A percentile compares a stretch with the other conserved stretches of the same genome.
phyloP scores from a whole-genome alignment of 2,888 invertebrate genomes.

The Xestia rhomboidea region DNA sequence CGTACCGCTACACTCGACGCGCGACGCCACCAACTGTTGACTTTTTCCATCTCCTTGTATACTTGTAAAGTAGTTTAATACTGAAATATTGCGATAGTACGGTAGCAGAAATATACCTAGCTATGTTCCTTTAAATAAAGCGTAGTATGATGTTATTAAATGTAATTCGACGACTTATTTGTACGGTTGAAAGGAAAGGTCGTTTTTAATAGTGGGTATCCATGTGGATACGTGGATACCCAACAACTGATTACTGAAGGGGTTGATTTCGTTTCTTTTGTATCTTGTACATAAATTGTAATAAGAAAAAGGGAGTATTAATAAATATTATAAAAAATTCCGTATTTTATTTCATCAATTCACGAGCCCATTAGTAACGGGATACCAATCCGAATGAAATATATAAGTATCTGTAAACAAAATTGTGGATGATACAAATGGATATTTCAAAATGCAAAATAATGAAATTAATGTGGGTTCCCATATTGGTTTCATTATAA shows the following conservation, averaged over 20 bases:
- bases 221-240: constrained; percentile 46
- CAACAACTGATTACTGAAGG: constrained; percentile 61
- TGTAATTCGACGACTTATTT: constrained; percentile 80
- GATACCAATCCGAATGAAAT: constrained; percentile 1
- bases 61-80: constrained; percentile 85
- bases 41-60: constrained; percentile 81
- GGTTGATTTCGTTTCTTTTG: constrained; percentile 74
- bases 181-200: constrained; percentile 69
- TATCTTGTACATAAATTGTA: constrained; percentile 89
- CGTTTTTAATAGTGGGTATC: constrained; percentile 56
- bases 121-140: constrained; percentile 83
- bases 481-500: constrained; percentile 22
- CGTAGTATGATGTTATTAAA: constrained; percentile 82
- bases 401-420: neutral
- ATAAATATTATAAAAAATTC: constrained; percentile 84
- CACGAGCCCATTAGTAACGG: constrained; percentile 14
- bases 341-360: constrained; percentile 54
- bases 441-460: constrained; percentile 27
- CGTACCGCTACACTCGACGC: constrained; percentile 52
- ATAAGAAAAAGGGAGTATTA: constrained; percentile 83
- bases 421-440: constrained; percentile 30
- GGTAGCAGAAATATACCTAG: constrained; percentile 85
- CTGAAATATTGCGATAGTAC: constrained; percentile 79
- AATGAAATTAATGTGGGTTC: constrained; percentile 24
- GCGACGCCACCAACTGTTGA: constrained; percentile 74